Conservation (phyloP, 2,797 vertebrate species). For the Buceros bicornis region DNA sequence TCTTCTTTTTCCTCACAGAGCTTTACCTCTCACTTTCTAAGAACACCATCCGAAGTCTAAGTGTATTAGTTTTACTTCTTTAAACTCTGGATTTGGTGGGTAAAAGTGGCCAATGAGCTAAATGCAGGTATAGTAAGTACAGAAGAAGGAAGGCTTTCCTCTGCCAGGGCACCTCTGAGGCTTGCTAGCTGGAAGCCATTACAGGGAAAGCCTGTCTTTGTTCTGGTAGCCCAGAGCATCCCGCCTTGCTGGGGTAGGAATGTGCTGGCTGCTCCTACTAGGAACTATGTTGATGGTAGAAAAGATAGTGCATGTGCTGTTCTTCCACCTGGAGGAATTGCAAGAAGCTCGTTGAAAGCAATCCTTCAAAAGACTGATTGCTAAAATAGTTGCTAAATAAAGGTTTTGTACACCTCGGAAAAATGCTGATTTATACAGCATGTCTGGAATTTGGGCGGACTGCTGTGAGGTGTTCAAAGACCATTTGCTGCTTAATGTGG, state of each 20-base stretch:
- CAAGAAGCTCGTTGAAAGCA: not conserved
- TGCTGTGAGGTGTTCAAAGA: not conserved
- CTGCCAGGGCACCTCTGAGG: not conserved
- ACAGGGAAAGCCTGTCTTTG: not conserved
- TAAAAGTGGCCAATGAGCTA: not conserved
- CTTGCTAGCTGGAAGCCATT: not conserved
- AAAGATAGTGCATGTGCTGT: not conserved
- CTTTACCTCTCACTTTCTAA: not conserved
- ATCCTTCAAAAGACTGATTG: not conserved
- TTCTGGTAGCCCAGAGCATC: constrained; percentile 7
- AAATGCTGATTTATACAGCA: not conserved
- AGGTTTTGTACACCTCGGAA: not conserved
- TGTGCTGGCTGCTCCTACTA: not conserved
- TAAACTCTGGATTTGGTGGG: not conserved
- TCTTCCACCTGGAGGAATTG: not conserved
- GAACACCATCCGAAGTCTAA: not conserved
- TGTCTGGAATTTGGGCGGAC: not conserved
- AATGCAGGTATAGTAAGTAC: not conserved
- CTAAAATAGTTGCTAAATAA: not conserved
- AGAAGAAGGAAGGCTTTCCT: not conserved
- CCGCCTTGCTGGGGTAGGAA: not conserved
- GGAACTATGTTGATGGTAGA: accelerated
- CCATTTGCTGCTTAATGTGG: not conserved
- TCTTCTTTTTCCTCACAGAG: not conserved
- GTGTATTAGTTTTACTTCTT: not conserved